phyloP scores from a whole-genome alignment of 2,888 invertebrate genomes.

The Tromatobia lineatoria region DNA sequence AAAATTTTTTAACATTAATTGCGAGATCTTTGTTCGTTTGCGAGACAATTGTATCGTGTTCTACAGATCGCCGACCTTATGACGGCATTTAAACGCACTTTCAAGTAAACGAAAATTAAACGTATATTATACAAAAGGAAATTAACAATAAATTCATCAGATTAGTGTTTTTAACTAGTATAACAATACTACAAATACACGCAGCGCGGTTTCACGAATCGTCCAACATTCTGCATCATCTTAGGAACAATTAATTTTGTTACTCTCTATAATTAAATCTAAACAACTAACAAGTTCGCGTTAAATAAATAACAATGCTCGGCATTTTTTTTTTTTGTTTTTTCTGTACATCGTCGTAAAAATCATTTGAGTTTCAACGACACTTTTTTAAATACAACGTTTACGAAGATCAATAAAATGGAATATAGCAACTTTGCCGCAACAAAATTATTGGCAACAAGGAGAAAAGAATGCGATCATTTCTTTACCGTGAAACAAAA shows the following conservation, averaged over 20 bases:
- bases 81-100: neutral
- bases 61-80: neutral
- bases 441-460: too few relatives aligned
- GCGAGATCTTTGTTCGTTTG: constrained; percentile 1
- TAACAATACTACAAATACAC: constrained; percentile 44
- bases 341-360: constrained; percentile 8
- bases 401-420: too few relatives aligned
- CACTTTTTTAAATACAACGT: neutral
- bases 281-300: neutral
- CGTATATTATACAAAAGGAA: constrained; percentile 3
- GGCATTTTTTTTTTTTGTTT: constrained; percentile 44
- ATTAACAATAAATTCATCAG: constrained; percentile 2
- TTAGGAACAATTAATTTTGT: constrained; percentile 17
- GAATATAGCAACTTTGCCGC: too few relatives aligned
- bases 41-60: constrained; percentile 5
- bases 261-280: neutral
- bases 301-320: constrained; percentile 51
- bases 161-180: constrained; percentile 10
- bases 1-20: neutral
- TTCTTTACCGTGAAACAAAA: too few relatives aligned
- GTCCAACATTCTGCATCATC: constrained; percentile 50
- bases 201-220: constrained; percentile 34
- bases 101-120: neutral
- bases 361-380: constrained; percentile 22
- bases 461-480: too few relatives aligned